These are phyloP conservation scores for Sprattus sprattus DNA, from an alignment of 2,113 vertebrate species.

Conservation along the genomic window DNA sequence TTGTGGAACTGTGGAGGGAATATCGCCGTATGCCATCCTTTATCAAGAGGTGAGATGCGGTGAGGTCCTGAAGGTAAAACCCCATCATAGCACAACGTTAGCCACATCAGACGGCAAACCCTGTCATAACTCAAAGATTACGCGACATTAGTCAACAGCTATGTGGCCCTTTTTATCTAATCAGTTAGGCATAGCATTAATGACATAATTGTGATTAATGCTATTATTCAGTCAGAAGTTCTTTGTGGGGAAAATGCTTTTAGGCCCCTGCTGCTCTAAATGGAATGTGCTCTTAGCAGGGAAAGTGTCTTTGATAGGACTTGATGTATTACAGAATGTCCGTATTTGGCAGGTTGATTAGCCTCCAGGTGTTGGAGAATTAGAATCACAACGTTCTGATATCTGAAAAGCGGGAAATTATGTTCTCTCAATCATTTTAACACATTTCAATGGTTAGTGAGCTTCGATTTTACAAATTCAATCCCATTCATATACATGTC, in stretches of 20 bases:
- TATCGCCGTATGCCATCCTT: background rate
- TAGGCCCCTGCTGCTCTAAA: background rate
- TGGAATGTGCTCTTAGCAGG: background rate
- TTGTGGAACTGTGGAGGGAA: background rate
- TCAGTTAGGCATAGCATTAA: background rate
- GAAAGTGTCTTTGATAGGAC: constrained; percentile 25
- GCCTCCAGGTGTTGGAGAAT: background rate
- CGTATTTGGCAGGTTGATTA: constrained; percentile 36
- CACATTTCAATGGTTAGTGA: background rate
- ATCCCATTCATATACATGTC: background rate
- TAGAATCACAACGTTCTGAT: background rate
- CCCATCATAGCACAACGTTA: background rate
- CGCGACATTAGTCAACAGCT: background rate
- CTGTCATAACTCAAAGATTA: background rate
- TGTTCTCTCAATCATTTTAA: background rate
- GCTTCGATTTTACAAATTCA: background rate
- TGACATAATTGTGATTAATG: background rate
- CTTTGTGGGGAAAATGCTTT: background rate
- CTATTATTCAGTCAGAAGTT: background rate
- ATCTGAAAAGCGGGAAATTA: background rate
- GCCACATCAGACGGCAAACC: background rate
- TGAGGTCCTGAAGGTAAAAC: background rate
- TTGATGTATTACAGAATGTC: constrained; percentile 34
- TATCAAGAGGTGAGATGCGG: background rate
- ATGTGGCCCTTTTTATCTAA: background rate